Conservation (phyloP, 1,140 invertebrate species). For the Alviniconcha marisindica region DNA sequence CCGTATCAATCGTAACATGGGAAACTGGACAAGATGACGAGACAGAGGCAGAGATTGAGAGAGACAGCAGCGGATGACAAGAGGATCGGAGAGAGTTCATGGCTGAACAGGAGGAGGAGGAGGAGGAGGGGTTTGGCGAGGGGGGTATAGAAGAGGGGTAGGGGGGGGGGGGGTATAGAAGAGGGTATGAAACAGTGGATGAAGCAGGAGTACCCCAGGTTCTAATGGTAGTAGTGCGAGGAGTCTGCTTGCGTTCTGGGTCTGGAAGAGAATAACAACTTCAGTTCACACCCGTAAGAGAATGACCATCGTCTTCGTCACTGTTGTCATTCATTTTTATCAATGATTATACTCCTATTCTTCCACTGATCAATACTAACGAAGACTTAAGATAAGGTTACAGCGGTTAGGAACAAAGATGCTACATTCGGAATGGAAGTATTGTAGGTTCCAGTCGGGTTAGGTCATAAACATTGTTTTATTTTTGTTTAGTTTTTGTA, state of each 20-base stretch:
- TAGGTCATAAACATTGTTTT: too few relatives aligned
- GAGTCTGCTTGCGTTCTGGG: slow-evolving; percentile 12
- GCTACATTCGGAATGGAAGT: too few relatives aligned
- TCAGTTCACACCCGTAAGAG: not conserved
- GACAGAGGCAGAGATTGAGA: not conserved
- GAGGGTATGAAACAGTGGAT: too few relatives aligned
- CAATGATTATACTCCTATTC: too few relatives aligned
- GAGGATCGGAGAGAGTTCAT: not conserved
- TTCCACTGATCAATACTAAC: too few relatives aligned
- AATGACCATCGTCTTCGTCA: not conserved
- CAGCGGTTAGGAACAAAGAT: too few relatives aligned
- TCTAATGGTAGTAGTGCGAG: slow-evolving; percentile 25
- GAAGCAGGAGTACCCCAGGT: not conserved
- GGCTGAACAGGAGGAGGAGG: not conserved
- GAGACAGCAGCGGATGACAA: not conserved
- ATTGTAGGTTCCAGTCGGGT: too few relatives aligned
- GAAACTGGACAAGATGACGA: too few relatives aligned
- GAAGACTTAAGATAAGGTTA: too few relatives aligned
- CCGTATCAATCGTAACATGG: too few relatives aligned
- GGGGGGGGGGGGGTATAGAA: not conserved
- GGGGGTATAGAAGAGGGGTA: not conserved
- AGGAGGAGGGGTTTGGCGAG: not conserved
- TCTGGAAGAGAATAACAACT: slow-evolving; percentile 33
- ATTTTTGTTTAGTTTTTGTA: too few relatives aligned
- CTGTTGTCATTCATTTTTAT: not conserved